phyloP scores from a whole-genome alignment of 2,113 vertebrate species.

The Anser brachyrhynchus region DNA sequence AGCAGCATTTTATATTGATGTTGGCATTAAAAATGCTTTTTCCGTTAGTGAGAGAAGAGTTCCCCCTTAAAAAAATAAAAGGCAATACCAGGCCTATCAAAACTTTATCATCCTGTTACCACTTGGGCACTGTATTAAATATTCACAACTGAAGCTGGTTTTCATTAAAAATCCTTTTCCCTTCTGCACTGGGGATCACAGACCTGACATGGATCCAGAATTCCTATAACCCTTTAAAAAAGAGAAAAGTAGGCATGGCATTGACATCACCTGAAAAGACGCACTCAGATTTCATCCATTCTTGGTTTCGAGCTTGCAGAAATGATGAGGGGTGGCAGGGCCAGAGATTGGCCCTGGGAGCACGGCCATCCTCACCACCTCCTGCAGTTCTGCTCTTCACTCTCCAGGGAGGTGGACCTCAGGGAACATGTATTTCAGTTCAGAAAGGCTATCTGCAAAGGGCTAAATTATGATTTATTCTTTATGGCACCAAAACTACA shows the following conservation, averaged over 20 bases:
- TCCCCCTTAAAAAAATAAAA: slow-evolving; percentile 68
- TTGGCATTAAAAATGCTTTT: slow-evolving; percentile 71
- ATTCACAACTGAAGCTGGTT: slow-evolving; percentile 55
- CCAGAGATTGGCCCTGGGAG: neutral
- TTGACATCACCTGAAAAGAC: neutral
- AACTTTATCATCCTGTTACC: slow-evolving; percentile 67
- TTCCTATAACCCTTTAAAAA: neutral
- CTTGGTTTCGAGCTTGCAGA: neutral
- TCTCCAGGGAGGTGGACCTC: neutral
- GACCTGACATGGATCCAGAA: neutral
- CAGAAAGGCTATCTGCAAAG: slow-evolving; percentile 11
- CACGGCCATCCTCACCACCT: fast-evolving
- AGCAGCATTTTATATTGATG: slow-evolving; percentile 68
- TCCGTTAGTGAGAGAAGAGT: slow-evolving; percentile 53
- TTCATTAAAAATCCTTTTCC: slow-evolving; percentile 68
- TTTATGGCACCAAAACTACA: slow-evolving; percentile 44
- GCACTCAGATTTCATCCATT: neutral
- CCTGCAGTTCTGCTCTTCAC: neutral
- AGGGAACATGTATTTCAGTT: neutral
- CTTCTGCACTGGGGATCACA: neutral
- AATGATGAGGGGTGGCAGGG: slow-evolving; percentile 4
- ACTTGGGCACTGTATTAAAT: slow-evolving; percentile 50
- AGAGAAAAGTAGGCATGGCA: neutral
- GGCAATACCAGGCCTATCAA: slow-evolving; percentile 60
- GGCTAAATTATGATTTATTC: slow-evolving; percentile 53